Base-by-base conservation (phyloP, 2,888 invertebrate species). In the Stenoptilia bipunctidactyla region DNA sequence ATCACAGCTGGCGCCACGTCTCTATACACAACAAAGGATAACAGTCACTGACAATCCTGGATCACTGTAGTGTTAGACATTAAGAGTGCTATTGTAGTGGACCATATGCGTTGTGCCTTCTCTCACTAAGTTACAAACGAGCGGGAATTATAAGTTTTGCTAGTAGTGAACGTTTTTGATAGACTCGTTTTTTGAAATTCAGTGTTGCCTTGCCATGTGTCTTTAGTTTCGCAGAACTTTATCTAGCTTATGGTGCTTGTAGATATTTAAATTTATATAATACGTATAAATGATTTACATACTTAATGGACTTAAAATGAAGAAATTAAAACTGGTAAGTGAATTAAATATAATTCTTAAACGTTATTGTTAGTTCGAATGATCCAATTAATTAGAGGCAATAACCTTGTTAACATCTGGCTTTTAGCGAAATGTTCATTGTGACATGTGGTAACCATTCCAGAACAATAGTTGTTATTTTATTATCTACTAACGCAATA, bases 171-270 rank as follows among this genome's bases (percentile, higher is more conserved):
- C n/a, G 14, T 5, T 34, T 34, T 34, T 34, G 2, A 13, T 34
- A 34, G 4, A 9, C 14, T 30, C 38, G 54, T 51, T 58, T 66
- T 61, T 59, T 76, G 73, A 65, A 56, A 53, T 69, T 76, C 70
- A 65, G 74, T 80, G 80, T 80, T 82, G 83, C 83, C 83, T 83
- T 83, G 82, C 76, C 75, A 72, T 67, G 83, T 83, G 82, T 80
- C 82, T 79, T 82, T 77, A 77, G 74, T 80, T 66, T 71, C 72
- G 79, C 77, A 68, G 66, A 74, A 20, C 8, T 8, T 20, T 20
- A 8, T 20, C 20, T 20, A 20, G 20, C 20, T 20, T 20, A 5
- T 20, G 20, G 20, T 20, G 20, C 20, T 8, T 20, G 20, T 20
- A 20, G 20, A 20, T 5, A 20, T 5, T 20, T 5, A 20, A 20